These are phyloP conservation scores for Phrixothrix hirtus DNA, from an alignment of 2,888 invertebrate genomes.

Conservation along the genomic window DNA sequence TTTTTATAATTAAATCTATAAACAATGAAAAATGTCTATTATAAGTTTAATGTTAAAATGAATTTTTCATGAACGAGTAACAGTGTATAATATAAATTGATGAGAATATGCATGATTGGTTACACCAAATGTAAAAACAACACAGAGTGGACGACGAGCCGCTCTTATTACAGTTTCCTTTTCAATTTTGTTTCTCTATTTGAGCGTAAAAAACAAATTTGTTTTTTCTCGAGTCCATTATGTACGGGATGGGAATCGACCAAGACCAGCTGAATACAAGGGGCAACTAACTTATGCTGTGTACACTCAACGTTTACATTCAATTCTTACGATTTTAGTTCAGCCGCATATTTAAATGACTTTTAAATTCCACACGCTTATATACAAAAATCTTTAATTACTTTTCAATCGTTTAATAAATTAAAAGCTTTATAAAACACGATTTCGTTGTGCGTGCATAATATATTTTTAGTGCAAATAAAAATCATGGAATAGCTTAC, in stretches of 20 bases:
- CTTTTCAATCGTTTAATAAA: too few relatives aligned
- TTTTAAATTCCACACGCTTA: too few relatives aligned
- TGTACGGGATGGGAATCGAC: conserved; percentile 36
- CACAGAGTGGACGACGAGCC: conserved; percentile 37
- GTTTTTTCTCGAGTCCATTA: conserved; percentile 54
- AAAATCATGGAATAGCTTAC: too few relatives aligned
- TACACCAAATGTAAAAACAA: conserved; percentile 45
- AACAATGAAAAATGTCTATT: conserved; percentile 15
- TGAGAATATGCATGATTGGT: conserved; percentile 46
- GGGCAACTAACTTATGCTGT: conserved; percentile 19
- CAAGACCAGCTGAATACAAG: conserved; percentile 28
- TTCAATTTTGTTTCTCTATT: conserved; percentile 55
- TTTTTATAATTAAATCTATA: conserved; percentile 15
- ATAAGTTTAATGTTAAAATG: conserved; percentile 19
- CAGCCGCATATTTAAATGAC: too few relatives aligned
- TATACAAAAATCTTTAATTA: too few relatives aligned
- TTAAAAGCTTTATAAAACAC: too few relatives aligned
- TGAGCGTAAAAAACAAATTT: conserved; percentile 55
- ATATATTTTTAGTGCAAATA: too few relatives aligned
- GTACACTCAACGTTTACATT: too few relatives aligned
- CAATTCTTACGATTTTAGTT: too few relatives aligned
- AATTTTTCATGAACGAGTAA: conserved; percentile 33
- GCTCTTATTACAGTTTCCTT: conserved; percentile 52
- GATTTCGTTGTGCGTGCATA: too few relatives aligned
- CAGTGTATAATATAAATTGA: conserved; percentile 40